phyloP scores from a whole-genome alignment of 2,797 vertebrate genomes.

The Lithobates pipiens region DNA sequence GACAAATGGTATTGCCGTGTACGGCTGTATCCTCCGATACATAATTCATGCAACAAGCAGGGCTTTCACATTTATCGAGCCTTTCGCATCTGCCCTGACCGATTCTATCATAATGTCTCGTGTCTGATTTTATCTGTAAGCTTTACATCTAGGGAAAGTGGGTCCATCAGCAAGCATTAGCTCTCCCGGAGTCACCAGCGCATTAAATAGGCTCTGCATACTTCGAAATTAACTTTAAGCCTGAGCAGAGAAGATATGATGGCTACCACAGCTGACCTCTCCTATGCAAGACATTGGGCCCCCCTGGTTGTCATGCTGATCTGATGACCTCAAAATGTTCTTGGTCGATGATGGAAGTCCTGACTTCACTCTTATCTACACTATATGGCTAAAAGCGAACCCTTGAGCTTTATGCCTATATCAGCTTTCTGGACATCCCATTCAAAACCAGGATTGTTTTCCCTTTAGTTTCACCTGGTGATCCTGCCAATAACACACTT shows the following conservation, averaged over 20 bases:
- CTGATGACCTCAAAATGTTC: not conserved
- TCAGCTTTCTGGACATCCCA: too few relatives aligned
- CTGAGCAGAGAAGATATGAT: not conserved
- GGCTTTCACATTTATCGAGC: not conserved
- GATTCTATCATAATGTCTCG: not conserved
- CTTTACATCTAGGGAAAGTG: not conserved
- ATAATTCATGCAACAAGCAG: constrained; percentile 41
- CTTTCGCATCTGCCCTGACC: not conserved
- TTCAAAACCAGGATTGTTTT: too few relatives aligned
- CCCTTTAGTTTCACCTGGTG: too few relatives aligned
- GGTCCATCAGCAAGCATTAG: not conserved
- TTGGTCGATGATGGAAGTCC: not conserved
- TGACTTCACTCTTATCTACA: not conserved
- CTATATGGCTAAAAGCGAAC: not conserved
- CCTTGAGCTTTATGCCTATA: too few relatives aligned
- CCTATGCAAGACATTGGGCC: not conserved
- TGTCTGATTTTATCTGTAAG: not conserved
- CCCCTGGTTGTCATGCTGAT: not conserved
- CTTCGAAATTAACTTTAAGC: not conserved
- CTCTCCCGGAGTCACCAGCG: not conserved
- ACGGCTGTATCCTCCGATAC: constrained; percentile 7
- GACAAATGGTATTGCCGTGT: constrained; percentile 35
- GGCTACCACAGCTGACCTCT: not conserved
- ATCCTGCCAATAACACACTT: too few relatives aligned
- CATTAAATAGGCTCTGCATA: not conserved